Evolutionary conservation across 2,888 invertebrate species (phyloP), one percentile per base, ranked within the genome.

Genomic region (Mesorhabditis belari): DNA sequence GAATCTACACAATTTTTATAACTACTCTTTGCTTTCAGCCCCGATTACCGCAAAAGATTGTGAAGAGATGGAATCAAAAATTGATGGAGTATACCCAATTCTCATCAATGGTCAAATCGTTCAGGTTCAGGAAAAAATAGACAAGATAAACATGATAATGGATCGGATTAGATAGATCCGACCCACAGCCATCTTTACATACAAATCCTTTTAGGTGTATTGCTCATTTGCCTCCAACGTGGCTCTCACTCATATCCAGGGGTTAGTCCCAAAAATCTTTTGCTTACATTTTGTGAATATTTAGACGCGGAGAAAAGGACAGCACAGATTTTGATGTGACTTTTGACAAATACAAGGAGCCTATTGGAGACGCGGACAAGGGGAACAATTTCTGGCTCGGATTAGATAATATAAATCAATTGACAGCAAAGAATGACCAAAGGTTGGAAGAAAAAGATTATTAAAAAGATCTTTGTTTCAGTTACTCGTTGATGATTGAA

Each of bases 351-450:
- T 71, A 69, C 44, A 58, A 57, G 23, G 29, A 50, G 21, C 57
- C 29, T 17, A 61, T 66, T 25, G 69, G 71, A 49, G 55, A 26
- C 9, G 27, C 67, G 6, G 64, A 65, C 58, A 23, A 54, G 0
- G 65, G 55, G 29, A 62, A 60, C 27, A 64, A 66, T 52, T 70
- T 60, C 52, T 70, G 70, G 70, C 50, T 70, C 9, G 70, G 70
- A n/a, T 52, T 70, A 55, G 66, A 70, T 1, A 69, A 69, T 53
- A 69, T 70, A 65, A 9, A 66, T 29, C 5, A 9, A 3, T 25
- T 69, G 27, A 65, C n/a, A n/a, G n/a, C n/a, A n/a, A n/a, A n/a
- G n/a, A n/a, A n/a, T n/a, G n/a, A n/a, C 26, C 24, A 35, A 27
- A 21, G 51, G 54, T 6, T 58, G 59, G 25, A 24, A 24, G 27